Evolutionary conservation across 1,140 invertebrate species (phyloP), one percentile per base, ranked within the genome.

Genomic region (Marisa cornuarietis): DNA sequence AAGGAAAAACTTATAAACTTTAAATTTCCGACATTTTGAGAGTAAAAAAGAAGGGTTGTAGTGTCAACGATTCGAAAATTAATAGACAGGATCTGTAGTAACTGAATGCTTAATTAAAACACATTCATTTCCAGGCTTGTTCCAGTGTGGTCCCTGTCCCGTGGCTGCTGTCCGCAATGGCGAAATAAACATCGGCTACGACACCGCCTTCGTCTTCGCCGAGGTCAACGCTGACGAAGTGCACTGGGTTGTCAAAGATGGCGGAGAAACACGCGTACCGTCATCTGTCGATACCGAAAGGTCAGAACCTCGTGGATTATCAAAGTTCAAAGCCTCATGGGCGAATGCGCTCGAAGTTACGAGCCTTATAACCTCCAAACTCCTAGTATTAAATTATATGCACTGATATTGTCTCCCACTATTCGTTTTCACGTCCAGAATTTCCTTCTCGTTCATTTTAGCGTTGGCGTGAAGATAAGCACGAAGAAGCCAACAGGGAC

Each of bases 401-500:
- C 31, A 42, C 31, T 42, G 31, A 6, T 42, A 4, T 42, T 42
- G 31, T 6, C 6, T 42, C 31, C 6, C 2, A 42, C 31, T 42
- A 4, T 42, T 42, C 31, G 2, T 42, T 42, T 42, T 42, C 31
- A 42, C 31, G 31, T 42, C 31, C 31, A 42, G 31, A 42, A 42
- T 42, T 42, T 42, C 6, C 1, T 42, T 42, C 6, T 42, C 31
- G 31, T 42, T 42, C 31, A n/a, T 88, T 89, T 54, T 86, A 96
- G 95, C 51, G 94, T 98, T 87, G 96, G 97, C 1, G 93, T 95
- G 87, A 91, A 94, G 51, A 96, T 98, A 31, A 96, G 95, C 83
- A 98, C 97, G 0, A 98, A 98, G 92, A 93, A 95, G 24, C 93
- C 96, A 95, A 94, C 94, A 93, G 72, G 71, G 18, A 42, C 22